A percentile compares a stretch with the other conserved stretches of the same genome.
Evolutionary conservation across 2,888 invertebrate species (phyloP).

Genomic region (Molorchus minor): DNA sequence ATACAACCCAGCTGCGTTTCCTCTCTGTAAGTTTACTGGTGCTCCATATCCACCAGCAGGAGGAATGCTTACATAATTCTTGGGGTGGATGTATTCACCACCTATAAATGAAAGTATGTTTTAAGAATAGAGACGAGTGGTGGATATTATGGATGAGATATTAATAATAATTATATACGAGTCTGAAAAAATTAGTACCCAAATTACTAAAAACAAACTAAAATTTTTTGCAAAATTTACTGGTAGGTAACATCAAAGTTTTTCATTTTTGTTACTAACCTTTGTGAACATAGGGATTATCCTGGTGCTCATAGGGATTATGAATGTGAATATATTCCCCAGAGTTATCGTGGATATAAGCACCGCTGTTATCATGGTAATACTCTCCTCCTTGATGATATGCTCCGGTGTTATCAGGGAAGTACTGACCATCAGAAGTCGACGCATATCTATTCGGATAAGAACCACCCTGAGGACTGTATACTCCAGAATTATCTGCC

Average conservation of each 20-base stretch:
- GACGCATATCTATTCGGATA: slow-evolving; percentile 10
- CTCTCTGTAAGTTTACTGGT: slow-evolving; percentile 35
- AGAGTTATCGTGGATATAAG: slow-evolving; percentile 20
- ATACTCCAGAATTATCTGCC: slow-evolving; percentile 9
- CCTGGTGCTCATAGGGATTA: slow-evolving; percentile 63
- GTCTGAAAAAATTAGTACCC: too few species aligned
- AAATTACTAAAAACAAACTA: not conserved
- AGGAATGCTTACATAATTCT: slow-evolving; percentile 33
- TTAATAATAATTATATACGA: too few species aligned
- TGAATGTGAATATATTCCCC: slow-evolving; percentile 63
- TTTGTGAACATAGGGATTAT: slow-evolving; percentile 36
- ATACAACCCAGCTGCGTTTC: slow-evolving; percentile 52
- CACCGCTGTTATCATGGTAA: slow-evolving; percentile 26
- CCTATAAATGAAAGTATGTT: slow-evolving; percentile 5
- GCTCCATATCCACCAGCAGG: slow-evolving; percentile 37
- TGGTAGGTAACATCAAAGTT: too few species aligned
- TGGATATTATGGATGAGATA: too few species aligned
- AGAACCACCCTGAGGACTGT: not conserved
- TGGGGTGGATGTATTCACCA: slow-evolving; percentile 14
- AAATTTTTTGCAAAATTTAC: not conserved
- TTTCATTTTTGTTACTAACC: too few species aligned
- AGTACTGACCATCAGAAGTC: slow-evolving; percentile 55
- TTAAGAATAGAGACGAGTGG: too few species aligned
- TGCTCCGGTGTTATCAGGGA: slow-evolving; percentile 64
- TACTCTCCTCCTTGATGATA: slow-evolving; percentile 39